Evolutionary conservation across 2,888 invertebrate genomes (phyloP).

Genomic region (Diogma glabrata): DNA sequence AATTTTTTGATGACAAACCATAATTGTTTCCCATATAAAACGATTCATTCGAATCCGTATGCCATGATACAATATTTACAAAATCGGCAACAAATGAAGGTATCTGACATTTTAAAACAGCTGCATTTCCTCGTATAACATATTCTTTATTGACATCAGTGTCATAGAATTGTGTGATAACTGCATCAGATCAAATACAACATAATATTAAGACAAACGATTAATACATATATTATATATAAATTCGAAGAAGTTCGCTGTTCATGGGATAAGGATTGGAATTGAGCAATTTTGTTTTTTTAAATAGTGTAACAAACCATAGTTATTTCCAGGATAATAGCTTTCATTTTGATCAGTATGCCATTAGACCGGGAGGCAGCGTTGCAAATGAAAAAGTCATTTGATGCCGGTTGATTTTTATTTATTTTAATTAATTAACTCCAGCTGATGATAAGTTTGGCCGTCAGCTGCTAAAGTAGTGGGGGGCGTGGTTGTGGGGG

Average conservation of each 20-base stretch:
- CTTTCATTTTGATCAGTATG: slow-evolving; percentile 64
- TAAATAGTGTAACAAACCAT: no score
- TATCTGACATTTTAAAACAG: slow-evolving; percentile 78
- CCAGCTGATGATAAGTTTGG: no score
- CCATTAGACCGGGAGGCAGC: no score
- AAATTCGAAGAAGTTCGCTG: not conserved
- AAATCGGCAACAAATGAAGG: slow-evolving; percentile 91
- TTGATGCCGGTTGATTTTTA: no score
- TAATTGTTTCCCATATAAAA: slow-evolving; percentile 35
- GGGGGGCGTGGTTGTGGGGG: no score
- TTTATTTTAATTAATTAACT: no score
- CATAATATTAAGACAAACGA: not conserved
- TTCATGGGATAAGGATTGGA: no score
- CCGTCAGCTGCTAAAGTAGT: no score
- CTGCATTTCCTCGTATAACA: slow-evolving; percentile 78
- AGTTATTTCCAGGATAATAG: slow-evolving; percentile 51
- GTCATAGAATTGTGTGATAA: slow-evolving; percentile 82
- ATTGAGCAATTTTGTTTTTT: no score
- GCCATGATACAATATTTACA: slow-evolving; percentile 77
- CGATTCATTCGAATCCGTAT: slow-evolving; percentile 49
- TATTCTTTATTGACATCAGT: slow-evolving; percentile 87
- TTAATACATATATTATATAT: not conserved
- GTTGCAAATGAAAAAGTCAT: no score
- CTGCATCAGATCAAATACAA: slow-evolving; percentile 47
- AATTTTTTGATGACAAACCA: no score